Base-by-base conservation (phyloP, 23 tunicate genomes). In the Trididemnum clinides region DNA sequence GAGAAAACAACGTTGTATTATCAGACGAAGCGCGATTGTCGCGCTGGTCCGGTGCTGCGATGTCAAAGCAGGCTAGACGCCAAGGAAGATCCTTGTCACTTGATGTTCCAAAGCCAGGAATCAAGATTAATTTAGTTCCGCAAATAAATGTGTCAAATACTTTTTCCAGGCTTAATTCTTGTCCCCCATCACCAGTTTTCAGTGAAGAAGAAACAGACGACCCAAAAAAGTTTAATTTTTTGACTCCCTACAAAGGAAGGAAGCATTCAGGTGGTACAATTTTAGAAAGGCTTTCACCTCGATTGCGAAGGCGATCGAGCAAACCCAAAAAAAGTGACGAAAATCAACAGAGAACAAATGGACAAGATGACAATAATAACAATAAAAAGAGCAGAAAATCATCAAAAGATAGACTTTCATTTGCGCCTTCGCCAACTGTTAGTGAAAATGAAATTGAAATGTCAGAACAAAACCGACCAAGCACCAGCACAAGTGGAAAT, bases 161-260 rank as follows among this genome's bases (percentile, higher is more conserved):
- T 2, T 19, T 37, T 39, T 80, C 44, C 76, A 50, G 80, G 38
- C 5, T 73, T 19, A 37, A 78, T 51, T 80, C 88, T 19, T 64
- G 21, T n/a, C 76, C 91, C n/a, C 77, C 44, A 21, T 87, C 87
- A 44, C 84, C 91, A 15, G 50, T 72, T 23, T 77, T 58, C 0
- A 87, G 88, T 64, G 88, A 87, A 57, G 91, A 91, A 25, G 88
- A 86, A 32, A 33, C 38, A 49, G 85, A 87, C 38, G 81, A 92
- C 57, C 5, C 5, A 4, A 59, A 59, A 59, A 59, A 15, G 27
- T n/a, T 3, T 4, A 34, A 57, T 12, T 28, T 59, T 28, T 59
- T 28, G 5, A 4, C 66, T 5, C 27, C 66, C 66, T 3, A 15
- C 5, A 59, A 25, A 25, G 22, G 66, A 25, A 44, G 15, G 15